phyloP scores from a whole-genome alignment of 2,113 vertebrate species.

The Periophthalmus modestus region DNA sequence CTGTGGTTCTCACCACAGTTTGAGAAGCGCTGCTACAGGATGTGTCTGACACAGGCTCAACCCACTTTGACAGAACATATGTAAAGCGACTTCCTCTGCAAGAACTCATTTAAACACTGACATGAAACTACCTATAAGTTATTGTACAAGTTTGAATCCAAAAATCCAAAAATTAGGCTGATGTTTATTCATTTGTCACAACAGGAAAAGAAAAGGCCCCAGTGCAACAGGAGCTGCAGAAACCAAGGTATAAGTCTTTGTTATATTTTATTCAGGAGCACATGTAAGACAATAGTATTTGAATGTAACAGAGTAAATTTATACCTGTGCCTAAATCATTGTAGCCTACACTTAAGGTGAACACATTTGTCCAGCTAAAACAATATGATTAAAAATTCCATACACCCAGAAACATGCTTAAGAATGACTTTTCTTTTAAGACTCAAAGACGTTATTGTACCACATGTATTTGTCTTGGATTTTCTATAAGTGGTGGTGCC shows the following conservation, averaged over 20 bases:
- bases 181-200: slow-evolving; percentile 15
- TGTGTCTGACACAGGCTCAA: slow-evolving; percentile 45
- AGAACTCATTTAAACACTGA: not conserved
- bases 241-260: slow-evolving; percentile 45
- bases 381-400: no score
- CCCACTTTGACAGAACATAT: slow-evolving; percentile 44
- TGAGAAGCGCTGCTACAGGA: slow-evolving; percentile 38
- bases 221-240: slow-evolving; percentile 32
- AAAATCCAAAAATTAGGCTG: not conserved
- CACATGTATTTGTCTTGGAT: not conserved
- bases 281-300: not conserved
- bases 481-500: not conserved
- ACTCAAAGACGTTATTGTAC: not conserved
- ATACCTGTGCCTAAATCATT: not conserved
- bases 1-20: no score
- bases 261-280: not conserved
- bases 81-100: slow-evolving; percentile 55
- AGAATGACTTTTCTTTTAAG: not conserved
- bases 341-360: not conserved
- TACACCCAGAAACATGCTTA: not conserved
- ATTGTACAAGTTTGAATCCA: not conserved
- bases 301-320: not conserved
- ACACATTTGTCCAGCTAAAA: not conserved
- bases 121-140: not conserved
- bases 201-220: slow-evolving; percentile 56